Conservation (phyloP, 1,140 invertebrate genomes). For the Zaprionus inermis region DNA sequence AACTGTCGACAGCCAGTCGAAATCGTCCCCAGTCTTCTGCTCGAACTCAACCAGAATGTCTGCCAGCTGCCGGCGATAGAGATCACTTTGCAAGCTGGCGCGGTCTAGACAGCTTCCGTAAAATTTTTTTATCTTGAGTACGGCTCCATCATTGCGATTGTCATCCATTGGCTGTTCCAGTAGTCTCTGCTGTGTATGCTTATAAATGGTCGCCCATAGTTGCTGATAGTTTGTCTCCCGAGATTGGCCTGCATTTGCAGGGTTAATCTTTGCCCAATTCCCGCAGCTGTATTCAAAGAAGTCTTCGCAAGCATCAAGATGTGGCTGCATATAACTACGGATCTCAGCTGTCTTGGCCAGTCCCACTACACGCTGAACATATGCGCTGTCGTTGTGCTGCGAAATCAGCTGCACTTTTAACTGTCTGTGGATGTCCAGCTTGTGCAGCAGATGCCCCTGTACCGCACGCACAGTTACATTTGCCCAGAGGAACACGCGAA, state of each 20-base stretch:
- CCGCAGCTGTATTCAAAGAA: constrained; percentile 75
- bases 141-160: constrained; percentile 34
- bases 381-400: constrained; percentile 65
- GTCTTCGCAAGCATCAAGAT: constrained; percentile 64
- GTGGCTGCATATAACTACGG: constrained; percentile 69
- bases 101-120: constrained; percentile 69
- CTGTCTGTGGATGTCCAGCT: constrained; percentile 62
- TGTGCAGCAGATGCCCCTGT: constrained; percentile 48
- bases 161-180: constrained; percentile 45
- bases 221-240: constrained; percentile 69
- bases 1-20: constrained; percentile 67
- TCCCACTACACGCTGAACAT: constrained; percentile 73
- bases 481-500: constrained; percentile 14
- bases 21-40: constrained; percentile 57
- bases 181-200: constrained; percentile 68
- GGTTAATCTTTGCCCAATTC: constrained; percentile 75
- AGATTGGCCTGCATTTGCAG: constrained; percentile 51
- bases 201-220: constrained; percentile 51
- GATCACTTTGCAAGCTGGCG: not conserved
- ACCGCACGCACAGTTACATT: constrained; percentile 2
- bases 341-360: constrained; percentile 77
- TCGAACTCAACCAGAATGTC: constrained; percentile 65
- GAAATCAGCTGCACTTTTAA: constrained; percentile 68
- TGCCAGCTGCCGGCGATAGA: constrained; percentile 45
- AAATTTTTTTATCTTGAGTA: constrained; percentile 63